Base-by-base conservation (phyloP, 1,140 invertebrate species). In the Cherax quadricarinatus region DNA sequence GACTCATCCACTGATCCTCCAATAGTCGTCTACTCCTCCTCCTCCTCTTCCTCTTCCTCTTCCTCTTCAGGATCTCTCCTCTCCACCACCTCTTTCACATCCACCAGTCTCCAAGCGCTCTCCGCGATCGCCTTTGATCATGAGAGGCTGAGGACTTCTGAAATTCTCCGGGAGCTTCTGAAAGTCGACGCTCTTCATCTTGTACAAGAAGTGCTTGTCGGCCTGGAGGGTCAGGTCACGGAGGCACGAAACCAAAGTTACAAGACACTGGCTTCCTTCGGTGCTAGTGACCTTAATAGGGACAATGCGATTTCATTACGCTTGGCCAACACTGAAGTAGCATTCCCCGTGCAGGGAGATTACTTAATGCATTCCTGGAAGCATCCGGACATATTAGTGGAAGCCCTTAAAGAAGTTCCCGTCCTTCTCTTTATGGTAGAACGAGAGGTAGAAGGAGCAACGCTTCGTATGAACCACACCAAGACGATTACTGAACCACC, bases 141-240 rank as follows among this genome's bases (percentile, higher is more conserved):
- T 9, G 83, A 70, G 30, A 14, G 48, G 57, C 57, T 21, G n/a
- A 70, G 49, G 53, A 70, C 83, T 7, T 70, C 48, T 48, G 60
- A 66, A 48, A 48, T 85, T 24, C 62, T 85, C 48, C 66, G 83
- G 60, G 66, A 70, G 14, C 83, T 85, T 21, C 60, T 85, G 62
- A 85, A 85, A 70, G 49, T 70, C 24, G 60, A 85, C 57, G 60
- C 16, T 70, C 83, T 85, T 24, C 83, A 70, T 70, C 21, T 62
- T 30, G 60, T 53, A 4, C 60, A 70, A 70, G 60, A 85, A 85
- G 83, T 70, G 16, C 57, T 70, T n/a, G 24, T 53, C 57, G 30
- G 30, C 30, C 60, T 49, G 6, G 83, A 85, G 21, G 83, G n/a
- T 75, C 70, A 30, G 70, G 70, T 24, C 7, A 5, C 24, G n/a